phyloP scores from a whole-genome alignment of 2,888 invertebrate genomes.

The Netelia inedita region DNA sequence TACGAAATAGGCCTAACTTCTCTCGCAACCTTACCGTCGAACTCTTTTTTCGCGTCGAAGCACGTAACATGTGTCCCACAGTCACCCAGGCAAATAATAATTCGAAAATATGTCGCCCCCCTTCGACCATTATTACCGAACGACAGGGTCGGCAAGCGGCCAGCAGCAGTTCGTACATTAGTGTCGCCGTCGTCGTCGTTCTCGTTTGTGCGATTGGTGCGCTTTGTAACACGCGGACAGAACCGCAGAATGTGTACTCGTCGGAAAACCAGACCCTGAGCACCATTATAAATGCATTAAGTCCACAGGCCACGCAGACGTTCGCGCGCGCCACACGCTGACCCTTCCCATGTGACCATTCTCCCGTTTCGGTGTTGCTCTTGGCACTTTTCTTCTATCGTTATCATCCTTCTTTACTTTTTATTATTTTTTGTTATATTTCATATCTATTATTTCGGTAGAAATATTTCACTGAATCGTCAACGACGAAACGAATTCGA shows the following conservation, averaged over 20 bases:
- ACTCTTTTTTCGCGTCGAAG: conserved; percentile 57
- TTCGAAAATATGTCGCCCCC: conserved; percentile 82
- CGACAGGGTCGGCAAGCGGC: conserved; percentile 39
- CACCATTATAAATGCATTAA: conserved; percentile 84
- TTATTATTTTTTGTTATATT: conserved; percentile 26
- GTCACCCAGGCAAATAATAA: conserved; percentile 80
- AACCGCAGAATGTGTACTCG: conserved; percentile 71
- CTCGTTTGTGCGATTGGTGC: conserved; percentile 43
- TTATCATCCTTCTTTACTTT: conserved; percentile 11
- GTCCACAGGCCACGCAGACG: conserved; percentile 69
- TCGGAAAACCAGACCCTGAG: conserved; percentile 77
- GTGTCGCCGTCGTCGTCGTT: conserved; percentile 35
- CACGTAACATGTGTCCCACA: conserved; percentile 75
- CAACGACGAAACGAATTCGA: conserved; percentile 6
- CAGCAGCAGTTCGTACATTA: conserved; percentile 58
- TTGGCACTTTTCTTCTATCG: conserved; percentile 15
- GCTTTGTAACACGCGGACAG: conserved; percentile 41
- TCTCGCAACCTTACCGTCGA: conserved; percentile 29
- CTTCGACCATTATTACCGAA: conserved; percentile 67
- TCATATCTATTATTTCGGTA: background rate
- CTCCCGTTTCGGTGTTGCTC: conserved; percentile 42
- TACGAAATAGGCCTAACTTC: conserved; percentile 37
- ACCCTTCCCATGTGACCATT: conserved; percentile 40
- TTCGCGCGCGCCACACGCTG: conserved; percentile 28
- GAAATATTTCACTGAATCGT: background rate